These are phyloP conservation scores for Drosophila leonis DNA, from an alignment of 2,888 invertebrate species.

Conservation along the genomic window DNA sequence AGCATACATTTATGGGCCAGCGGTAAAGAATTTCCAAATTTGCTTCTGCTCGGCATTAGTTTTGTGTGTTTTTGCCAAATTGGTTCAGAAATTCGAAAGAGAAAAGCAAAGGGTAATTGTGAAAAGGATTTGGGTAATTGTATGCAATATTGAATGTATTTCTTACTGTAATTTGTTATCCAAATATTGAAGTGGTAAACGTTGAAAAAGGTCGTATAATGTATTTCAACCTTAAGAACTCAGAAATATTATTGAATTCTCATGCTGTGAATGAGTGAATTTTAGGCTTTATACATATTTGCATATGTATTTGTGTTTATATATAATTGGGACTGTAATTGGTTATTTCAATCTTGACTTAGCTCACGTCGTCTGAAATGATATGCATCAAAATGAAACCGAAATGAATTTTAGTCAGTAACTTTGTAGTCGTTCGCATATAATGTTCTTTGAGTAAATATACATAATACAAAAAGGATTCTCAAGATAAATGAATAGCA, in stretches of 20 bases:
- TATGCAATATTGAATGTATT: constrained; percentile 3
- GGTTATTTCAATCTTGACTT: too few species aligned
- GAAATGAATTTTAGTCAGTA: too few species aligned
- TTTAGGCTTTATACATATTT: too few species aligned
- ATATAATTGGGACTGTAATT: too few species aligned
- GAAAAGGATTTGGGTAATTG: constrained; percentile 8
- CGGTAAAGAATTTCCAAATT: constrained; percentile 33
- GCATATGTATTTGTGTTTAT: too few species aligned
- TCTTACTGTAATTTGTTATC: not conserved
- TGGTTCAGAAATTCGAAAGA: constrained; percentile 10
- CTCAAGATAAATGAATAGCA: constrained; percentile 24
- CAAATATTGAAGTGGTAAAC: not conserved
- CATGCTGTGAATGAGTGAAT: too few species aligned
- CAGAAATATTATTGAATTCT: too few species aligned
- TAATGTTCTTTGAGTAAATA: too few species aligned
- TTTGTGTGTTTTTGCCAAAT: constrained; percentile 27
- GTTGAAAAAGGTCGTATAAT: not conserved
- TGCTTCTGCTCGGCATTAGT: constrained; percentile 20
- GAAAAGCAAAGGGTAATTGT: not conserved
- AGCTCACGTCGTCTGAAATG: too few species aligned
- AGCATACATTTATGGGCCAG: constrained; percentile 64
- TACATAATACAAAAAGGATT: constrained; percentile 10
- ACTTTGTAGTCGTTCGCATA: too few species aligned
- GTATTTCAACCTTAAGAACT: not conserved
- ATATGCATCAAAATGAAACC: too few species aligned